Base-by-base conservation (phyloP, 1,140 invertebrate species). In the Rhysida immarginata region DNA sequence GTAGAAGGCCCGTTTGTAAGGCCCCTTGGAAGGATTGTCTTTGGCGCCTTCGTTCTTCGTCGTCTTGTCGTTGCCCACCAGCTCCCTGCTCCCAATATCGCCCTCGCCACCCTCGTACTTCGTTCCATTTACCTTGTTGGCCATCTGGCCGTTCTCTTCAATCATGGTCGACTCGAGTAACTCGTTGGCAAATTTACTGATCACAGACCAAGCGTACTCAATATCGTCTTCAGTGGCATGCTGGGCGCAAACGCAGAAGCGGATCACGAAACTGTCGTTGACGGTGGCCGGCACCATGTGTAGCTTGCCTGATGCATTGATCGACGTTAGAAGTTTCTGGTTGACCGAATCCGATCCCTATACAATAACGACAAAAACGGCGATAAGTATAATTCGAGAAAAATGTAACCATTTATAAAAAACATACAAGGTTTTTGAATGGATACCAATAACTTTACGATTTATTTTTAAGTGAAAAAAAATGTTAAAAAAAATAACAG, bases 261-360 rank as follows among this genome's bases (percentile, higher is more conserved):
- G 78, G 61, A 99, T 99, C 1, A 78, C 70, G 66, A 87, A 96
- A 58, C 82, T 81, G 26, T 95, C 89, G 65, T 90, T 87, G 1
- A 96, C 81, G 27, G 78, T 83, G 1, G 93, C 89, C 0, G 94
- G 94, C 2, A 98, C 91, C 93, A 98, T 97, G 68, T 98, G 95
- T 51, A 99, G 73, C 68, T 90, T 89, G 5, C 94, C 94, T 2
- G 91, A 95, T 53, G 87, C 92, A 65, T 99, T 99, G 58, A 99
- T 94, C 49, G 81, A 80, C 51, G 89, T 89, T 52, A 99, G 72
- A 2, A 99, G 73, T 66, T 91, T 93, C 70, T 97, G 90, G 69
- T 97, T 99, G 16, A 96, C 65, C 62, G 85, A 83, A 65, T 97
- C 89, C 11, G 81, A 77, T 25, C 91, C 92, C 69, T 86, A 78